Evolutionary conservation across 2,797 vertebrate species (phyloP), one percentile per base, ranked within the genome.

Genomic region (Rhynchonycteris naso): DNA sequence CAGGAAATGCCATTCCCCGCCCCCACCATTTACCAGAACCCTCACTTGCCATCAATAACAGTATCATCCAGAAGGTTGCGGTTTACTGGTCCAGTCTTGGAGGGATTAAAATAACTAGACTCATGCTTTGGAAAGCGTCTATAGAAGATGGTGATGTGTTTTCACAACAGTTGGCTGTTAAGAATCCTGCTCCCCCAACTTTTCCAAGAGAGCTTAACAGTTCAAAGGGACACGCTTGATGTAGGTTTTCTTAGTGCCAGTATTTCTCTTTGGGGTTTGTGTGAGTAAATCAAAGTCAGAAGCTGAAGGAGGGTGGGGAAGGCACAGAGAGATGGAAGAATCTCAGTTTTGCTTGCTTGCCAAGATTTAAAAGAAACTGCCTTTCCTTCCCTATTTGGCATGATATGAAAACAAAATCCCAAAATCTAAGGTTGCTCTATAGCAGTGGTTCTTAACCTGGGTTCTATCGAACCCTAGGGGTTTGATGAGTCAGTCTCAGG

Each of bases 341-440:
- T 69, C 88, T 93, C 68, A 30, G 74, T 88, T 93, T n/a, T 65
- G 84, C 90, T 78, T n/a, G 68, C 66, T 94, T 90, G 75, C 82
- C 79, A 88, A 79, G 50, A 47, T 38, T 72, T 68, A 78, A 90
- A 93, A 94, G 75, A 56, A 94, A 80, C 52, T 52, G 56, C 86
- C 56, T 95, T 91, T 78, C 86, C 47, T 91, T 78, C 86, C 47
- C 33, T 71, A 50, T 72, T 86, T 38, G 35, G 72, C 59, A 68
- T 59, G 76, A 84, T 85, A 91, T 19, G 50, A 95, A 97, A 96
- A 95, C 82, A 80, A 94, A 95, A 81, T 79, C 69, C 80, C 1
- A 43, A 95, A 96, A 47, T 74, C 90, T 65, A 81, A 75, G 84
- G 87, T 93, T 38, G 50, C 63, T 92, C 78, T 96, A 91, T 63